These are phyloP conservation scores for Oppia nitens DNA, from an alignment of 1,140 invertebrate species.

Conservation along the genomic window DNA sequence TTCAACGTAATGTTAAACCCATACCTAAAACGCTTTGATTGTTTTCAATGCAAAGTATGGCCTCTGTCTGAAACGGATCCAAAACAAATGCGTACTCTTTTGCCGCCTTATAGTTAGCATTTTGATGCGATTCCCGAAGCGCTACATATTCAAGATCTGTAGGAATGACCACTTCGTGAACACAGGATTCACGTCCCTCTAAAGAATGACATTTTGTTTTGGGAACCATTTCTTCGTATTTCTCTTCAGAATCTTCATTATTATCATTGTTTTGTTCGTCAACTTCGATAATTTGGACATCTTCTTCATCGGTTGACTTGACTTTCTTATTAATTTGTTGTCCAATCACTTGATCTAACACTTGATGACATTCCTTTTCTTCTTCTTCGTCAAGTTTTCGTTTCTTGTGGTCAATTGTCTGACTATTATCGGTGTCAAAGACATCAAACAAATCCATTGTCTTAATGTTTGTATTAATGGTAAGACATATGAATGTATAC, in stretches of 20 bases:
- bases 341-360: conserved; percentile 1
- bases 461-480: background rate
- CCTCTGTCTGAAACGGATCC: conserved; percentile 96
- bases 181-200: conserved; percentile 13
- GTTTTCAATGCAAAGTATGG: conserved; percentile 93
- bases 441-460: conserved; percentile 14
- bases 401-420: background rate
- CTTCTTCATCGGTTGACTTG: background rate
- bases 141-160: conserved; percentile 64
- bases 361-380: background rate
- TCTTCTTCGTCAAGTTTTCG: conserved; percentile 3
- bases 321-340: conserved; percentile 3
- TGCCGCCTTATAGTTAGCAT: conserved; percentile 44
- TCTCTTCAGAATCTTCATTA: background rate
- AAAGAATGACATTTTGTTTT: conserved; percentile 6
- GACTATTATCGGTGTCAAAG: conserved; percentile 6
- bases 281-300: background rate
- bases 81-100: conserved; percentile 88
- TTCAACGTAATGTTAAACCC: background rate
- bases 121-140: conserved; percentile 31
- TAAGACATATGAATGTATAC: no score
- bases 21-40: conserved; percentile 73
- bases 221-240: conserved; percentile 6
- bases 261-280: background rate
- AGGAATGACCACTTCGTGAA: conserved; percentile 51